Evolutionary conservation across 2,797 vertebrate species (phyloP).

Genomic region (Nannoperca obscura): DNA sequence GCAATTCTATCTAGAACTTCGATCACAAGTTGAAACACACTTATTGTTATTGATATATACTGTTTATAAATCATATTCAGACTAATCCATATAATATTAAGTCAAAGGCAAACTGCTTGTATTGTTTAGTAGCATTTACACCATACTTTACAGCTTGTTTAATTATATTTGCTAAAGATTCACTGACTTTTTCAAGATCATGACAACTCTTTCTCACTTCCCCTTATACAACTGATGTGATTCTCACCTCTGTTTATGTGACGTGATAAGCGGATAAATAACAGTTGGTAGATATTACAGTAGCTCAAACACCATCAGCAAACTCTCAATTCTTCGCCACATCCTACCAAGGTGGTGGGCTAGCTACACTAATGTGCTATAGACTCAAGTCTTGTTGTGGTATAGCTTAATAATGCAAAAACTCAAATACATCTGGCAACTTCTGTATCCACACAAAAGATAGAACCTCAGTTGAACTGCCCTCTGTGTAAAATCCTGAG

Average conservation of each 20-base stretch:
- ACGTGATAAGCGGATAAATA: constrained; percentile 3
- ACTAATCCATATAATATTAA: neutral
- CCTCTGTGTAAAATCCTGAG: neutral
- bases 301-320: constrained; percentile 7
- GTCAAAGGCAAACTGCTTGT: neutral
- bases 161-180: neutral
- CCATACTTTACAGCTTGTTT: neutral
- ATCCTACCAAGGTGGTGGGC: neutral
- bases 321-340: neutral
- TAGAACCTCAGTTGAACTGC: no score
- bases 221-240: constrained; percentile 11
- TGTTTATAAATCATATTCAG: neutral
- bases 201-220: constrained; percentile 14
- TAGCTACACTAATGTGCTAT: no score
- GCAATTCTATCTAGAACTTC: neutral
- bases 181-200: neutral
- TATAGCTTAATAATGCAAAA: no score
- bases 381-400: no score
- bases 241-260: constrained; percentile 30
- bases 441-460: no score
- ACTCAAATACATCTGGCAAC: no score
- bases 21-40: neutral
- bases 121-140: neutral
- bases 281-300: constrained; percentile 18
- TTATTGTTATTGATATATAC: neutral